phyloP scores from a whole-genome alignment of 2,888 invertebrate species.

The Tenthredo amoena region DNA sequence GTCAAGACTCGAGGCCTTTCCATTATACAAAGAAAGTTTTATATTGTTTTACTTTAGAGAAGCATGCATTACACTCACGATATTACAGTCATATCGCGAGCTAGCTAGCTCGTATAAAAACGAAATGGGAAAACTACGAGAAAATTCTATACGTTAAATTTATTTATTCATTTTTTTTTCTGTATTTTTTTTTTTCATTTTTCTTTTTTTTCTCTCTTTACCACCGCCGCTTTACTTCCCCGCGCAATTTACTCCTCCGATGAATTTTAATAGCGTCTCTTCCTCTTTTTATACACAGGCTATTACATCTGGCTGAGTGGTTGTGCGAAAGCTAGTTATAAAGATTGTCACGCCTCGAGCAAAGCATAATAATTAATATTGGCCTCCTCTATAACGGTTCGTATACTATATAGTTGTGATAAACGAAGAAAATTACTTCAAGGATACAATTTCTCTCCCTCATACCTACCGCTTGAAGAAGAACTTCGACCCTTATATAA shows the following conservation, averaged over 20 bases:
- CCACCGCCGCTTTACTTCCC: not conserved
- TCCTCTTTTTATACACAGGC: constrained; percentile 4
- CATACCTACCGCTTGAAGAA: not conserved
- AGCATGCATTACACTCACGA: constrained; percentile 37
- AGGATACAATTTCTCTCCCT: not conserved
- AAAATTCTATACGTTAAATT: constrained; percentile 18
- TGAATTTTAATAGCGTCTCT: constrained; percentile 29
- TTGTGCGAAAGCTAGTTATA: constrained; percentile 42
- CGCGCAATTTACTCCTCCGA: constrained; percentile 14
- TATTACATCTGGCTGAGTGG: constrained; percentile 4
- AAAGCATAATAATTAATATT: constrained; percentile 28
- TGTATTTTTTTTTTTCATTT: not conserved
- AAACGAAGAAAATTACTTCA: constrained; percentile 10
- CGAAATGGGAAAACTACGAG: constrained; percentile 27
- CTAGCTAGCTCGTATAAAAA: constrained; percentile 8
- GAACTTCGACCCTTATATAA: not conserved
- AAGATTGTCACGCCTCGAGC: constrained; percentile 36
- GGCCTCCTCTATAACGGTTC: constrained; percentile 4
- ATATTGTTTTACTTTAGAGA: constrained; percentile 42
- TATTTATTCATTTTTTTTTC: not conserved
- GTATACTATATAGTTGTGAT: not conserved
- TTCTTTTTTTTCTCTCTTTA: not conserved
- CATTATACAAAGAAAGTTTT: constrained; percentile 25
- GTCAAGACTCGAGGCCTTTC: not conserved
- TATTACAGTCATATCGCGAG: constrained; percentile 33